Evolutionary conservation across 2,113 vertebrate genomes (phyloP), one percentile per base, ranked within the genome.

Genomic region (Osmerus eperlanus): DNA sequence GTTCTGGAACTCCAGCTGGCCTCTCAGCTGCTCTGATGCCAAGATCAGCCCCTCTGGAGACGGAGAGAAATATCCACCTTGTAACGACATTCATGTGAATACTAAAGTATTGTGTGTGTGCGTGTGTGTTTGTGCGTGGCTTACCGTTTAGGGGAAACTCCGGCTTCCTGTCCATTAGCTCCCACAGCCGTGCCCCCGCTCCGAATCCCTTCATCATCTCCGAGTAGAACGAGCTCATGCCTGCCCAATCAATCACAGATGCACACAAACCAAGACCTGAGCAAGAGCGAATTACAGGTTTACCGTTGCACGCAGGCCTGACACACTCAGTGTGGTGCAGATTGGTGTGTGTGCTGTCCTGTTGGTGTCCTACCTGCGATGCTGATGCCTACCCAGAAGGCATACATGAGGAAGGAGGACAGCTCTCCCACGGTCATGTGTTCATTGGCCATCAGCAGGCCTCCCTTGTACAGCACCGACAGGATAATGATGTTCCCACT

Each of bases 131-230:
- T 18, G n/a, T 7, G 53, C 2, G 2, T 28, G 25, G 25, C 92
- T 21, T 28, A 98, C 97, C 94, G 71, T 94, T 90, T 29, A 96
- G 91, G 56, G 95, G 92, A 79, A 98, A 92, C 64, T 91, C 87
- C 0, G 97, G 97, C 41, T 94, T 92, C 76, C 96, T 90, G 82
- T 98, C 96, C 61, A 95, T 85, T 72, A 99, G 93, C 85, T 99
- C 93, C 97, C 97, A 99, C 0, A 99, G 91, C 70, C 96, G 93
- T n/a, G 93, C 73, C 63, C 97, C 97, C 0, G 97, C 96, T 58
- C 97, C 97, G 63, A 99, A 92, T 23, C 97, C 97, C 81, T 96
- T 99, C 97, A 99, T 99, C 69, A 99, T 86, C 84, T 96, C 96
- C 0, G 97, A 96, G 87, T 98, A 99, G 89, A 99, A 99, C 0